Conservation (phyloP, 2,888 invertebrate species). For the Drosophila eohydei region DNA sequence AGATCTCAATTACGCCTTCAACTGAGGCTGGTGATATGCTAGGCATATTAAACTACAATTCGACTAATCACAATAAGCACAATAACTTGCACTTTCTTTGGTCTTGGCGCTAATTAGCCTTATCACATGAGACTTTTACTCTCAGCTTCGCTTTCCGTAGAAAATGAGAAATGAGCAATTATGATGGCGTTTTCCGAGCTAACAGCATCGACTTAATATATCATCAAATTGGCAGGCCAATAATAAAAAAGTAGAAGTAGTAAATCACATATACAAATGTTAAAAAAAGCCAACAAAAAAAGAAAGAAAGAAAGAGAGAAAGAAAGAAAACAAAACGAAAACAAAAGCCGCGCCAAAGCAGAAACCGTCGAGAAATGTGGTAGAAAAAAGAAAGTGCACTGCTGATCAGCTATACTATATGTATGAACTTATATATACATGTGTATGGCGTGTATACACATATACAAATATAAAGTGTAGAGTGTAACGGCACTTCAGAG, state of each 20-base stretch:
- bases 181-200: slow-evolving; percentile 55
- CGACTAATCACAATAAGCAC: background rate
- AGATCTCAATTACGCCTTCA: background rate
- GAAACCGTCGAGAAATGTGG: slow-evolving; percentile 56
- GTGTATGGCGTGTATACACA: slow-evolving; percentile 6
- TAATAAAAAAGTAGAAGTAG: slow-evolving; percentile 34
- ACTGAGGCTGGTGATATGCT: background rate
- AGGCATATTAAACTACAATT: slow-evolving; percentile 19
- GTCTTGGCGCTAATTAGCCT: slow-evolving; percentile 36
- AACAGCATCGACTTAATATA: slow-evolving; percentile 59
- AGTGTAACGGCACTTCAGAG: slow-evolving; percentile 53
- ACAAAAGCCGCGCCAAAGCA: slow-evolving; percentile 36
- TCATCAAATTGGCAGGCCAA: slow-evolving; percentile 62
- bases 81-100: slow-evolving; percentile 66
- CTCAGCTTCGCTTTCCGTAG: slow-evolving; percentile 64
- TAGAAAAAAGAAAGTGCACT: slow-evolving; percentile 69
- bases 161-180: slow-evolving; percentile 69
- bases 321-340: slow-evolving; percentile 7
- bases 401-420: slow-evolving; percentile 27
- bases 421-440: background rate
- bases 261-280: slow-evolving; percentile 31
- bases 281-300: slow-evolving; percentile 14
- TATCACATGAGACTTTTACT: slow-evolving; percentile 66
- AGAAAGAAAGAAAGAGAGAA: slow-evolving; percentile 13
- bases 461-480: slow-evolving; percentile 22